phyloP scores from a whole-genome alignment of 2,797 vertebrate genomes.

The Buphagus erythrorhynchus region DNA sequence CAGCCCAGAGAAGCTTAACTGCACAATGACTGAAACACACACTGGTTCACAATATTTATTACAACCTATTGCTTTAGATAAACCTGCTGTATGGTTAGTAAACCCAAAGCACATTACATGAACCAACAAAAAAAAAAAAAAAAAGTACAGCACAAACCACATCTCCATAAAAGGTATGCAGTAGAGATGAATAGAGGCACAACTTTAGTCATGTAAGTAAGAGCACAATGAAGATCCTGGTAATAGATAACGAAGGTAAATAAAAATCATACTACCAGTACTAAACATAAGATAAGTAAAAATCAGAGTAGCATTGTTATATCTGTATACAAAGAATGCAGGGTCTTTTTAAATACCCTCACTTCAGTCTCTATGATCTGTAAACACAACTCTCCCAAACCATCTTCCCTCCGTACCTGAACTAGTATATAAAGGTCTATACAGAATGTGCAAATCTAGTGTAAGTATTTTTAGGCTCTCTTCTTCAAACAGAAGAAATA shows the following conservation, averaged over 20 bases:
- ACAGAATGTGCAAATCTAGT: slow-evolving; percentile 59
- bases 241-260: background rate
- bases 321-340: slow-evolving; percentile 14
- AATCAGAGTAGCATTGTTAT: background rate
- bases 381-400: slow-evolving; percentile 45
- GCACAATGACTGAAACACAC: slow-evolving; percentile 11
- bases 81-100: slow-evolving; percentile 12
- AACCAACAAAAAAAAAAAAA: background rate
- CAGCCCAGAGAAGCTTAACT: background rate
- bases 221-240: slow-evolving; percentile 2
- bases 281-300: background rate
- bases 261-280: background rate
- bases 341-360: slow-evolving; percentile 1
- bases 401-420: background rate
- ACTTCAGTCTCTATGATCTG: background rate
- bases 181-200: slow-evolving; percentile 32
- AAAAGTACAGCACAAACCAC: background rate
- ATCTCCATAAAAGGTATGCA: background rate
- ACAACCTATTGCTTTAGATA: slow-evolving; percentile 67
- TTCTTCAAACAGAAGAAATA: slow-evolving; percentile 68
- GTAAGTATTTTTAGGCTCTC: slow-evolving; percentile 37
- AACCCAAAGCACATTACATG: background rate
- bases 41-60: slow-evolving; percentile 51
- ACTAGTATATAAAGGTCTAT: slow-evolving; percentile 41
- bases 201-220: background rate